phyloP scores from a whole-genome alignment of 2,797 vertebrate genomes.

The Gymnodraco acuticeps region DNA sequence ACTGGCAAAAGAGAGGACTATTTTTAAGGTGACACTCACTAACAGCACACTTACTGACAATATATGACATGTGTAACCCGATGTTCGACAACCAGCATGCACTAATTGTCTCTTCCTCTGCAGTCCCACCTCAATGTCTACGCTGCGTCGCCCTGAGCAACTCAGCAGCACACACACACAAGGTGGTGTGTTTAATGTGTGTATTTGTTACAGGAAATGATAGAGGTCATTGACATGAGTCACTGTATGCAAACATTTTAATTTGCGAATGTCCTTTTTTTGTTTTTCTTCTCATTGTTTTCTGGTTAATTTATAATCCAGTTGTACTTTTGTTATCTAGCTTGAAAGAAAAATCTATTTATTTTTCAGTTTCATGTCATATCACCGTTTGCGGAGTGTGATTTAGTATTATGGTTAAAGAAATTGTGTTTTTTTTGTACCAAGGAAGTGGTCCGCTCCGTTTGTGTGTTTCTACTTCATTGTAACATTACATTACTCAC shows the following conservation, averaged over 20 bases:
- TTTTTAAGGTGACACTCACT: conserved; percentile 54
- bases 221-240: conserved; percentile 76
- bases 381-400: conserved; percentile 70
- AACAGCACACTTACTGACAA: conserved; percentile 73
- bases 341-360: conserved; percentile 83
- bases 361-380: conserved; percentile 82
- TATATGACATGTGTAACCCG: conserved; percentile 48
- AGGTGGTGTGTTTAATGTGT: conserved; percentile 45
- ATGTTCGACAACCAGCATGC: conserved; percentile 73
- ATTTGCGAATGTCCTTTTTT: conserved; percentile 80
- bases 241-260: conserved; percentile 83
- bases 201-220: conserved; percentile 73
- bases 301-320: conserved; percentile 88
- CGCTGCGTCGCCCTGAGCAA: conserved; percentile 50
- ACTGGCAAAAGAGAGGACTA: conserved; percentile 57
- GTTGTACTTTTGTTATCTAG: conserved; percentile 81
- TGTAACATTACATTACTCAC: conserved; percentile 72
- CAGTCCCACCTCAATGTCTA: conserved; percentile 50
- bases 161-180: conserved; percentile 40
- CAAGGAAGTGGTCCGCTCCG: conserved; percentile 62
- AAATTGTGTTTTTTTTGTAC: conserved; percentile 63
- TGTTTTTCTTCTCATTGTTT: conserved; percentile 50
- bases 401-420: conserved; percentile 79
- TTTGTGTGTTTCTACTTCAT: conserved; percentile 71
- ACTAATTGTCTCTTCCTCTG: conserved; percentile 75